Conservation (phyloP, 2,888 invertebrate species). For the Blomia tropicalis region DNA sequence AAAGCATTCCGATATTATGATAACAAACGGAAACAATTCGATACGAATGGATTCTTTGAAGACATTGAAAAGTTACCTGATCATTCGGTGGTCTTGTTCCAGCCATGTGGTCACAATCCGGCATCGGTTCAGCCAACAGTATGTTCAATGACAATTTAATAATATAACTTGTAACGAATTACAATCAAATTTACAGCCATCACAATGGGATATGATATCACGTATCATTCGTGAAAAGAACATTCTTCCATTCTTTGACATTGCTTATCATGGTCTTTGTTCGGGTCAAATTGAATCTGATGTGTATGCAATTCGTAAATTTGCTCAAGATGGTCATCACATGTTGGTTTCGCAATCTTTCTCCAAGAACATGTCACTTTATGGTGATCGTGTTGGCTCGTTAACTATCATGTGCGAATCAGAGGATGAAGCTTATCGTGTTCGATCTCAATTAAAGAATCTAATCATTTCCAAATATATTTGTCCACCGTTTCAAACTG, state of each 20-base stretch:
- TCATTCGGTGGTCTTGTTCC: constrained; percentile 69
- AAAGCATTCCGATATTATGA: constrained; percentile 88
- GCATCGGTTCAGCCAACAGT: constrained; percentile 79
- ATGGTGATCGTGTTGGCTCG: constrained; percentile 75
- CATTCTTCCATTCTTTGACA: constrained; percentile 82
- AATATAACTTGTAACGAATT: not conserved
- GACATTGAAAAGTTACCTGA: constrained; percentile 79
- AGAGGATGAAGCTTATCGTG: constrained; percentile 61
- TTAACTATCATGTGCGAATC: constrained; percentile 58
- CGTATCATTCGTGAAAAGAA: constrained; percentile 55
- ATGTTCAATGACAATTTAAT: constrained; percentile 8
- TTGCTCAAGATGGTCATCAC: constrained; percentile 71
- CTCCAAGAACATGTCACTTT: constrained; percentile 90
- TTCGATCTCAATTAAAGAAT: constrained; percentile 87
- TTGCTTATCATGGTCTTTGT: constrained; percentile 96
- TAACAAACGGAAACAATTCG: constrained; percentile 75
- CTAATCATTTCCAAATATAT: constrained; percentile 88
- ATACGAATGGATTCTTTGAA: constrained; percentile 69
- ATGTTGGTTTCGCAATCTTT: constrained; percentile 79
- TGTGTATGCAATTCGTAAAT: constrained; percentile 69
- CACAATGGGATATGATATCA: constrained; percentile 64
- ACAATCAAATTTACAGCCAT: constrained; percentile 23
- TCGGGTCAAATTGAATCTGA: constrained; percentile 67
- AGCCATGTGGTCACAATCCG: constrained; percentile 98
- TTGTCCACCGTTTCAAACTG: constrained; percentile 86